These are phyloP conservation scores for Iguana delicatissima DNA, from an alignment of 2,797 vertebrate species.

Conservation along the genomic window DNA sequence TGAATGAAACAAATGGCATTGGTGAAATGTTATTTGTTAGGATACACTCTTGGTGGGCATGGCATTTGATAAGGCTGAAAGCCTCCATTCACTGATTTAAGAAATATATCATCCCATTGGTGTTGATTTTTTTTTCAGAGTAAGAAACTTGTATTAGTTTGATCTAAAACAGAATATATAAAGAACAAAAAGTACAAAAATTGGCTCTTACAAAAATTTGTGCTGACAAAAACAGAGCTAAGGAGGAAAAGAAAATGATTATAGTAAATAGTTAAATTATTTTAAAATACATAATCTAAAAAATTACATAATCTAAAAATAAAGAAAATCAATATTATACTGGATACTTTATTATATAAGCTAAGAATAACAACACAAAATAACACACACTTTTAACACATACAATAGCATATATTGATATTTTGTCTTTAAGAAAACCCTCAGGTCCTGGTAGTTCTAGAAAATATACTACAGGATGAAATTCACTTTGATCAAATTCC, in stretches of 20 bases:
- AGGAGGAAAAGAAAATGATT: background rate
- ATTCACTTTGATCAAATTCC: background rate
- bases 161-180: background rate
- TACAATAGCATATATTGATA: too few species aligned
- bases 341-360: background rate
- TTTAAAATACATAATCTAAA: too few species aligned
- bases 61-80: background rate
- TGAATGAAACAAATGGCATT: conserved; percentile 9
- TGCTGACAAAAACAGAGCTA: background rate
- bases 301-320: background rate
- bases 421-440: too few species aligned
- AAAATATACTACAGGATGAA: background rate
- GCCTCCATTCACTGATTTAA: background rate
- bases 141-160: background rate
- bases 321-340: background rate
- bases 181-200: background rate
- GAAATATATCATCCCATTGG: background rate
- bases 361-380: background rate
- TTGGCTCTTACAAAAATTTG: background rate
- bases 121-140: background rate
- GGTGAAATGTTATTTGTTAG: background rate
- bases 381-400: too few species aligned
- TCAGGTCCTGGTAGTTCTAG: too few species aligned
- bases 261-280: too few species aligned
- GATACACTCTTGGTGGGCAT: background rate